Conservation (phyloP, 2,888 invertebrate genomes). For the Tetheella fluctuosa region DNA sequence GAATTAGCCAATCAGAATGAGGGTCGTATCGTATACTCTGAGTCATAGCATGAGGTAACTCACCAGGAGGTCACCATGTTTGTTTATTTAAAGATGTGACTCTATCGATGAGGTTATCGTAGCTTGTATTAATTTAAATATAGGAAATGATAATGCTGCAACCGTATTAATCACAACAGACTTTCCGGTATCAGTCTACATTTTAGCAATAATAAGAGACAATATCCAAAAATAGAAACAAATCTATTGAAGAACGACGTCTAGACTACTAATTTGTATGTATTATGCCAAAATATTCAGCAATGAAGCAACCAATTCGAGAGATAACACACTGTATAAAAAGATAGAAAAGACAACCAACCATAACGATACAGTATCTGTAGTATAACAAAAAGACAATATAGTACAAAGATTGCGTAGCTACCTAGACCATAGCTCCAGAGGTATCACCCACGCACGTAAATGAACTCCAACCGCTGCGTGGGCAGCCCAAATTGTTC, state of each 20-base stretch:
- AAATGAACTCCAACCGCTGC: slow-evolving; percentile 29
- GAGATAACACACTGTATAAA: background rate
- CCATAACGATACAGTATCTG: background rate
- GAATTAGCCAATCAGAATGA: slow-evolving; percentile 7
- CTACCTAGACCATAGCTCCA: slow-evolving; percentile 8
- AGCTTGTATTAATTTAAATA: slow-evolving; percentile 24
- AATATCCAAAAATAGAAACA: background rate
- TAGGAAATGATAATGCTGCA: slow-evolving; percentile 28
- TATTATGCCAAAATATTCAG: background rate
- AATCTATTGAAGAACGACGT: background rate
- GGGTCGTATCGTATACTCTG: slow-evolving; percentile 22
- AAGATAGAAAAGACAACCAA: background rate
- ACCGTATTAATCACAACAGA: background rate
- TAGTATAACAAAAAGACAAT: background rate
- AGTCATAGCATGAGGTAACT: slow-evolving; percentile 32
- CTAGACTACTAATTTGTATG: background rate
- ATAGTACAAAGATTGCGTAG: background rate
- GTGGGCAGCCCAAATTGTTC: slow-evolving; percentile 38
- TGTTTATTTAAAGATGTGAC: slow-evolving; percentile 30
- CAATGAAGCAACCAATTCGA: background rate
- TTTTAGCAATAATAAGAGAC: background rate
- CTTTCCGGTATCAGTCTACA: background rate
- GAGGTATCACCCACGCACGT: slow-evolving; percentile 31
- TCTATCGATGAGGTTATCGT: slow-evolving; percentile 23
- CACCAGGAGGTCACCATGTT: slow-evolving; percentile 22